These are phyloP conservation scores for Dusona sp. DNA, from an alignment of 2,888 invertebrate genomes.

Conservation along the genomic window DNA sequence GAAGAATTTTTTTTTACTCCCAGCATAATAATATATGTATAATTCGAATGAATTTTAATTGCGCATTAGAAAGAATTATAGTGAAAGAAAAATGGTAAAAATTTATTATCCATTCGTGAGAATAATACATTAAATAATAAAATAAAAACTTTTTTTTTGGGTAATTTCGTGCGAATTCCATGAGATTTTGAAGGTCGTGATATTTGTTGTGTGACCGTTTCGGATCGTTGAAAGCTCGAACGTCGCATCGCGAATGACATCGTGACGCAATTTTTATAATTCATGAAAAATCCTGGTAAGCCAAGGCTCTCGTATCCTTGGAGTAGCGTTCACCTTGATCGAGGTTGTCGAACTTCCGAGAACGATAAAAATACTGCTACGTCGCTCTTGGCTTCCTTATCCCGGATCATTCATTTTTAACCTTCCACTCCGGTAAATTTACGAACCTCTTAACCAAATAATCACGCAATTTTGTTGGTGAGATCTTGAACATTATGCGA, in stretches of 20 bases:
- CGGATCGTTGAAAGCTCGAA: not conserved
- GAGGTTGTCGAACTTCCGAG: constrained; percentile 23
- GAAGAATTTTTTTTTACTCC: too few species aligned
- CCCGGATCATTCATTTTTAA: not conserved
- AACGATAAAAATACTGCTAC: not conserved
- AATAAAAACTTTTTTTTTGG: not conserved
- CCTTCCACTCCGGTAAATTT: constrained; percentile 86
- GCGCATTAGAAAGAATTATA: not conserved
- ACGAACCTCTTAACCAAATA: constrained; percentile 89
- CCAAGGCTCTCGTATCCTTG: not conserved
- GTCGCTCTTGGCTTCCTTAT: not conserved
- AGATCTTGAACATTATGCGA: constrained; percentile 88
- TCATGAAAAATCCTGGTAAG: not conserved
- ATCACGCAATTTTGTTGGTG: constrained; percentile 87
- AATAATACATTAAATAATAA: not conserved
- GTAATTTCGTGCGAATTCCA: not conserved
- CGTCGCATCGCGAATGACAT: not conserved
- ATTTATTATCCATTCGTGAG: not conserved
- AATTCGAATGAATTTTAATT: not conserved
- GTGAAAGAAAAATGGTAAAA: not conserved
- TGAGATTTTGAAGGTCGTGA: not conserved
- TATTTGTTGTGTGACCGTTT: not conserved
- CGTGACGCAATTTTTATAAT: not conserved
- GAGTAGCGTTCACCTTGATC: constrained; percentile 18
- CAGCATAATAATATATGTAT: not conserved